phyloP scores from a whole-genome alignment of 2,797 vertebrate genomes.

The Acrossocheilus fasciatus region DNA sequence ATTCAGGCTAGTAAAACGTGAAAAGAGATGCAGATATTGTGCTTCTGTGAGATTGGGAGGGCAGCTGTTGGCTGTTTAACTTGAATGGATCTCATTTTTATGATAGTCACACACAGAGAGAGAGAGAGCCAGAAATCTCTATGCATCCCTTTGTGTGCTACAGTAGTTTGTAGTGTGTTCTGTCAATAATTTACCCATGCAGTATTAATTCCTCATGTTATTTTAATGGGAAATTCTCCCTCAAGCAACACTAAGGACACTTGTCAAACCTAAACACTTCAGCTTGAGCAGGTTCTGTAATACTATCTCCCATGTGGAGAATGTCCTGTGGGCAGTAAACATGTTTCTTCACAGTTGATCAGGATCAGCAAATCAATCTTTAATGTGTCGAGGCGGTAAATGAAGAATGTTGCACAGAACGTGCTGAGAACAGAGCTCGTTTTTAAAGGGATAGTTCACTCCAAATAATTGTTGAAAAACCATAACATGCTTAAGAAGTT shows the following conservation, averaged over 20 bases:
- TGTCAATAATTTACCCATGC: constrained; percentile 35
- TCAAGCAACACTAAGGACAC: background rate
- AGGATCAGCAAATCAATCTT: constrained; percentile 46
- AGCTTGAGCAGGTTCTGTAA: background rate
- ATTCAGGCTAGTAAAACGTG: background rate
- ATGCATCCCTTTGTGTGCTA: background rate
- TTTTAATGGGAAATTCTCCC: constrained; percentile 15
- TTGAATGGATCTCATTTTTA: constrained; percentile 18
- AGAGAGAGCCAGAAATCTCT: background rate
- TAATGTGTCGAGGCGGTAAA: constrained; percentile 16
- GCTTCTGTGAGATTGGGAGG: constrained; percentile 6
- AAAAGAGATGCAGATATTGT: background rate
- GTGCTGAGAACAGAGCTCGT: background rate
- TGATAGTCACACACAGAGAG: background rate
- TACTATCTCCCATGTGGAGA: background rate
- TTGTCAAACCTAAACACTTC: background rate
- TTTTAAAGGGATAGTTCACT: background rate
- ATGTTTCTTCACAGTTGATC: constrained; percentile 32
- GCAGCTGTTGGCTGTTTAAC: constrained; percentile 9
- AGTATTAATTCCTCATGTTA: constrained; percentile 27
- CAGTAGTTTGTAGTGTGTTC: background rate
- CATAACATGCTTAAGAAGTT: background rate
- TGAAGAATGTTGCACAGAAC: background rate
- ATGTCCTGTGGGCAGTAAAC: constrained; percentile 2
- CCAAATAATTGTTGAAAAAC: background rate